Percentiles rank a stretch among this genome's conserved stretches.
Conservation (phyloP, 2,888 invertebrate genomes). For the Drosophila mercatorum region DNA sequence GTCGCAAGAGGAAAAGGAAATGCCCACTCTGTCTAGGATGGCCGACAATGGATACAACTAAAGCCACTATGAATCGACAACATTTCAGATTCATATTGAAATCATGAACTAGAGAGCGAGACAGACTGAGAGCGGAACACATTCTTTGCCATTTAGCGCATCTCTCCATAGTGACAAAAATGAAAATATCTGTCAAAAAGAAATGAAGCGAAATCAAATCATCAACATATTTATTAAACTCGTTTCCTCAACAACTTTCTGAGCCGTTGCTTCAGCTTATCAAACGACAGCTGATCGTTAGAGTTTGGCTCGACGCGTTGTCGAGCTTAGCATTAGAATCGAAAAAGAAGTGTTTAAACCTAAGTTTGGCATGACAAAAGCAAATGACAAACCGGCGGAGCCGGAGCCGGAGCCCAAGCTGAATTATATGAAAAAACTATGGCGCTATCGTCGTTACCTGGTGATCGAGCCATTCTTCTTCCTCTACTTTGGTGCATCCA, state of each 20-base stretch:
- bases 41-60: too few relatives aligned
- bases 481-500: conserved; percentile 82
- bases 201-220: conserved; percentile 39
- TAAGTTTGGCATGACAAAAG: conserved; percentile 48
- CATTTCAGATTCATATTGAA: conserved; percentile 35
- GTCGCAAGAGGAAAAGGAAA: conserved; percentile 87
- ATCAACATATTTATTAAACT: conserved; percentile 68
- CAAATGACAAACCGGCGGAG: conserved; percentile 33
- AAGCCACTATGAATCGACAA: neutral
- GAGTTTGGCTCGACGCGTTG: conserved; percentile 68
- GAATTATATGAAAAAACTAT: conserved; percentile 80
- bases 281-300: conserved; percentile 65
- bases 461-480: conserved; percentile 84
- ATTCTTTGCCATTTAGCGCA: conserved; percentile 23
- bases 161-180: conserved; percentile 48
- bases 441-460: conserved; percentile 81
- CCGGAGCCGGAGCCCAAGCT: conserved; percentile 49
- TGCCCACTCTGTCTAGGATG: neutral
- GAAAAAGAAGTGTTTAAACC: conserved; percentile 18
- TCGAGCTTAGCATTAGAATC: conserved; percentile 34
- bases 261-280: conserved; percentile 33
- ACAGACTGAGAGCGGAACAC: neutral
- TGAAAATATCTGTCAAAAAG: conserved; percentile 43
- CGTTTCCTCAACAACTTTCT: conserved; percentile 71
- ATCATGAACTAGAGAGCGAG: conserved; percentile 5